These are phyloP conservation scores for Chlamydotis undulata DNA, from an alignment of 2,113 vertebrate genomes.

Conservation along the genomic window DNA sequence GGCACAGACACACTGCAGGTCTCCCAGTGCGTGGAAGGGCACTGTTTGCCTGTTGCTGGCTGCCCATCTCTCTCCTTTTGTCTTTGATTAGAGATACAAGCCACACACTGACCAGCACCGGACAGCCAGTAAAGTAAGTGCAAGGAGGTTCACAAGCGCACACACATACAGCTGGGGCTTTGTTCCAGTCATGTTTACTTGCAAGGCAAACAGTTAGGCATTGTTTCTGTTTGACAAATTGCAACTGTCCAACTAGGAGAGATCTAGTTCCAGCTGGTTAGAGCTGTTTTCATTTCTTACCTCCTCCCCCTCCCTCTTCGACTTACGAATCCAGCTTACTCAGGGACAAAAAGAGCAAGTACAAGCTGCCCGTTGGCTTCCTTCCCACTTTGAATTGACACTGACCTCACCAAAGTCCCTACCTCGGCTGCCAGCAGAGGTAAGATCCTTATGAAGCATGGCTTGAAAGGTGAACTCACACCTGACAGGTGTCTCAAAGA, in stretches of 20 bases:
- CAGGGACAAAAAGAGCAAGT: not conserved
- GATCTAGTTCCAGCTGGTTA: conserved; percentile 46
- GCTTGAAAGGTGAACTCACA: not conserved
- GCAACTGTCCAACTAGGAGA: conserved; percentile 24
- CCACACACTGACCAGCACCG: not conserved
- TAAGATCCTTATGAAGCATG: not conserved
- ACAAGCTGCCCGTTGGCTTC: not conserved
- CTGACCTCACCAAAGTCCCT: not conserved
- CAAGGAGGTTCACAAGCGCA: conserved; percentile 26
- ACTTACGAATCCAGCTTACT: not conserved
- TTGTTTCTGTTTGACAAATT: conserved; percentile 59
- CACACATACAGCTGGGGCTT: conserved; percentile 33
- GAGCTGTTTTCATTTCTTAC: not conserved
- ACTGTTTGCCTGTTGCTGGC: not conserved
- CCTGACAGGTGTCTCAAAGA: not conserved
- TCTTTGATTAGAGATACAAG: not conserved
- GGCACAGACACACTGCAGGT: not conserved
- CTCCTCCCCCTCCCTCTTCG: not conserved
- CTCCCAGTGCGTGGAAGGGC: not conserved
- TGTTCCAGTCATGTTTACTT: conserved; percentile 49
- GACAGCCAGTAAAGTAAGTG: conserved; percentile 10
- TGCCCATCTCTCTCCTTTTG: not conserved
- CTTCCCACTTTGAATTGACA: not conserved
- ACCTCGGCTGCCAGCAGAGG: rapidly evolving
- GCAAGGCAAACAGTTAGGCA: conserved; percentile 35